Evolutionary conservation across 1,140 invertebrate genomes (phyloP), one percentile per base, ranked within the genome.

Genomic region (Drosophila mayri): DNA sequence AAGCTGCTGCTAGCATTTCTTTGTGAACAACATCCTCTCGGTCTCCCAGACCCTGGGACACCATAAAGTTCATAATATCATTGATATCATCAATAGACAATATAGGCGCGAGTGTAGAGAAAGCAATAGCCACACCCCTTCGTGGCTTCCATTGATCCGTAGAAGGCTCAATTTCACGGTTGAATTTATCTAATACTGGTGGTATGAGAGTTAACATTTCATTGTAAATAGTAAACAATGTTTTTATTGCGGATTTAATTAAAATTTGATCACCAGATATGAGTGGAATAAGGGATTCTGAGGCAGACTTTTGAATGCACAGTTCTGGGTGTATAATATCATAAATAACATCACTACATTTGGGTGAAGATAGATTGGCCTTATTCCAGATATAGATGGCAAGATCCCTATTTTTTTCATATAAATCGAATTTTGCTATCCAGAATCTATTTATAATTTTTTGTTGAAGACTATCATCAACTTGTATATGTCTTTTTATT

Each of bases 1-100:
- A 94, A n/a, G 98, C 98, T 35, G 98, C 98, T 67, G 96, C 96
- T 49, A 99, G 94, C 98, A 99, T 99, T 92, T 97, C 95, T 28
- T 95, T 95, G 22, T 98, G 94, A 6, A 99, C 99, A 18, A 95
- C 94, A 72, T 95, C 94, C 92, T 96, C 95, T 20, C 98, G 94
- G 94, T 99, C 99, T 5, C 96, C 96, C 6, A 99, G 94, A 2
- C 97, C 98, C 50, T 95, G 95, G 1, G 96, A 95, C 11, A 99
- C 98, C 93, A 98, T 98, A 93, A 97, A 97, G 70, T 95, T 94
- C 62, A 98, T 95, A 40, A 99, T 95, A 38, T 95, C 94, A 20
- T 95, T 94, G 1, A 95, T 93, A 6, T 94, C 94, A 9, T 98
- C 93, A 25, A 96, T 93, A 10, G 95, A 94, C 38, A 93, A 80